phyloP scores from a whole-genome alignment of 2,113 vertebrate genomes.

The Microcebus tavaratra region DNA sequence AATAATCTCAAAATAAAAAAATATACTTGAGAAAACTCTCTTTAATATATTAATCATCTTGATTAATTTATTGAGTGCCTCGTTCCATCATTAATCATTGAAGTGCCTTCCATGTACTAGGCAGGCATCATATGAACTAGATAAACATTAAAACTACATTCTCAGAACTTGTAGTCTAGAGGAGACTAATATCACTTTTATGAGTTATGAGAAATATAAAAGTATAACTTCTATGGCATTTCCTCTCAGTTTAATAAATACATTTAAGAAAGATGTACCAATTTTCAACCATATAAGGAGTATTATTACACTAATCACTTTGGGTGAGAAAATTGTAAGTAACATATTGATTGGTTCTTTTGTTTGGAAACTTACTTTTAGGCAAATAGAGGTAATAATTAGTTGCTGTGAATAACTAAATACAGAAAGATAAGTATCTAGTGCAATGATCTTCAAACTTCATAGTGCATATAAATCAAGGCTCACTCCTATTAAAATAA shows the following conservation, averaged over 20 bases:
- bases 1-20: conserved; percentile 41
- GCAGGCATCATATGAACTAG: neutral
- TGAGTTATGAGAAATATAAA: neutral
- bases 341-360: neutral
- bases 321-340: neutral
- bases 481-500: neutral
- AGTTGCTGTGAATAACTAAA: neutral
- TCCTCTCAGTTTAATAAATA: conserved; percentile 36
- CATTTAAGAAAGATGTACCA: conserved; percentile 24
- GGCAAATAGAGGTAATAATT: neutral
- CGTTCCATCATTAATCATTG: neutral
- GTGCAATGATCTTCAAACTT: neutral
- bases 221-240: neutral
- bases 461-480: neutral
- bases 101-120: neutral
- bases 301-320: conserved; percentile 11
- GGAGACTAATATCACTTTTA: neutral
- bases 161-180: neutral
- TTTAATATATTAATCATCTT: neutral
- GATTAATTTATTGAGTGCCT: neutral
- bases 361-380: conserved; percentile 31
- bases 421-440: neutral
- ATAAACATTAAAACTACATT: neutral
- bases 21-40: neutral
- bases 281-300: neutral